Evolutionary conservation across 2,888 invertebrate genomes (phyloP), one percentile per base, ranked within the genome.

Genomic region (Helleia helle): DNA sequence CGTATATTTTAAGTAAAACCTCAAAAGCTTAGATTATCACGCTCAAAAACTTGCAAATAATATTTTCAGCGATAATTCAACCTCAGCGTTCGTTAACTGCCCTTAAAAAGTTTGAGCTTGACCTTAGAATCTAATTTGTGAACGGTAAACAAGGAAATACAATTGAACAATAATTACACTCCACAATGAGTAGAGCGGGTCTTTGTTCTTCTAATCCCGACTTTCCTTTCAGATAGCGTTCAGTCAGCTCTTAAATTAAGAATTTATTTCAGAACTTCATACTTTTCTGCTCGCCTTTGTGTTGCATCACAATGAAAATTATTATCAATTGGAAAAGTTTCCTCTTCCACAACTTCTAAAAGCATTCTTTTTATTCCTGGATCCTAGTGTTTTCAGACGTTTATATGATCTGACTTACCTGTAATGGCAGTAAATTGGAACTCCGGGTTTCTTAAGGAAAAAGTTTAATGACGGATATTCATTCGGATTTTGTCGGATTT

Each of bases 291-390:
- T 71, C 66, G 55, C 69, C 67, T 72, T 79, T 79, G 77, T 79
- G 71, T 70, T 77, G 76, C 71, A 72, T 72, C 69, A 77, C 73
- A 77, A 79, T 77, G 71, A 70, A 77, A 80, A 75, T 77, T 79
- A 77, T 79, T 79, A 75, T 77, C 76, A 77, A 75, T 80, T 74
- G 75, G 74, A 73, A 77, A 76, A 79, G 70, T 80, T 79, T 72
- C 59, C 62, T 68, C 70, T 71, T 65, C 62, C 65, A 64, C 67
- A 65, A 70, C 57, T 73, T 70, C 59, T 69, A 68, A 71, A 73
- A 65, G 65, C 67, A 67, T 65, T 64, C 64, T 62, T 73, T n/a
- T 76, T 73, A 40, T 40, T 26, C 22, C 18, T 18, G 15, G 22
- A 44, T 44, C 31, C 40, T 27, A 38, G 36, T 30, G 25, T 38